These are phyloP conservation scores for Drosophila pachea DNA, from an alignment of 1,140 invertebrate genomes.

Conservation along the genomic window DNA sequence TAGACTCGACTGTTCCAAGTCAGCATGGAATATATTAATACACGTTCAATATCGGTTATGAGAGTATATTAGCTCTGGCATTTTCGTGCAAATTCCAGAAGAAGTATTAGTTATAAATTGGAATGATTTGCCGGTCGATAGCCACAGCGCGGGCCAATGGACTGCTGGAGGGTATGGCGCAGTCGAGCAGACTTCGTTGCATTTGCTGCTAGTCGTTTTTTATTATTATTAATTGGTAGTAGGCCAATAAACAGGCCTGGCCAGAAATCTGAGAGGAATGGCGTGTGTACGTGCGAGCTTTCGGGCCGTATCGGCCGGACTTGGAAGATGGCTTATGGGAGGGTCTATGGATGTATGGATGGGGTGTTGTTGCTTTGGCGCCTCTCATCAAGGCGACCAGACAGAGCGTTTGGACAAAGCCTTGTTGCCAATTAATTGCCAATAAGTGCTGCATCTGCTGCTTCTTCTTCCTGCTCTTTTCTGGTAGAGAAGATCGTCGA, in stretches of 20 bases:
- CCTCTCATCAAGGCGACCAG: conserved; percentile 69
- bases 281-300: conserved; percentile 31
- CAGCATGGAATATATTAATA: no score
- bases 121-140: no score
- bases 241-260: conserved; percentile 34
- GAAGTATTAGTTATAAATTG: no score
- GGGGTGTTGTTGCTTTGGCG: conserved; percentile 75
- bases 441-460: conserved; percentile 12
- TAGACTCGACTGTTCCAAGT: no score
- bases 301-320: background rate
- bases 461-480: conserved; percentile 27
- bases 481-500: no score
- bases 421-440: conserved; percentile 73
- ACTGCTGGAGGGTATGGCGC: no score
- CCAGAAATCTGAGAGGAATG: conserved; percentile 63
- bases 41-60: no score
- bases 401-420: conserved; percentile 66
- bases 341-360: conserved; percentile 31
- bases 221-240: conserved; percentile 75
- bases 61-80: no score
- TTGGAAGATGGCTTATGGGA: conserved; percentile 8
- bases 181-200: no score
- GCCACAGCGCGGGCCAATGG: no score
- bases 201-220: conserved; percentile 31
- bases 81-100: no score